These are phyloP conservation scores for Beroe forskalii DNA, from an alignment of 37 sponge, comb jelly and placozoan genomes.

Conservation along the genomic window DNA sequence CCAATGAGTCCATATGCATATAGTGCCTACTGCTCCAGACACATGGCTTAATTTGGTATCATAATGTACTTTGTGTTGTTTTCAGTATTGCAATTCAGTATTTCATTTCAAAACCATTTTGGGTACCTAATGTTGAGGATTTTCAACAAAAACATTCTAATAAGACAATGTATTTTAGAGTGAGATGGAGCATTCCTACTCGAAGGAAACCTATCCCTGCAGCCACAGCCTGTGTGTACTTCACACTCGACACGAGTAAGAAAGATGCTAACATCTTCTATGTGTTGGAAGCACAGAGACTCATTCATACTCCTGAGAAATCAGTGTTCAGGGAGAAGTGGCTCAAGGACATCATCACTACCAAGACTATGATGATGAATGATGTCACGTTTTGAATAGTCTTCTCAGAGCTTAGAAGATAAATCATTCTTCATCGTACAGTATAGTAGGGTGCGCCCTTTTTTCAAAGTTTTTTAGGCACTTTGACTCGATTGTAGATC, in stretches of 20 bases:
- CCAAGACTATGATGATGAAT: slow-evolving; percentile 70
- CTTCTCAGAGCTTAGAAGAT: not conserved
- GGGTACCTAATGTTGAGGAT: not conserved
- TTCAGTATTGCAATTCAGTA: not conserved
- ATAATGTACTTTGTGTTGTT: no score
- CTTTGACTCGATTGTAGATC: no score
- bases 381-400: slow-evolving; percentile 40
- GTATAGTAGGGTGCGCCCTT: no score
- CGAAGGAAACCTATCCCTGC: slow-evolving; percentile 88
- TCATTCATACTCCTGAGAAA: slow-evolving; percentile 77
- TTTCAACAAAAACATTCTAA: no score
- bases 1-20: no score
- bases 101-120: not conserved
- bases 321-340: slow-evolving; percentile 80
- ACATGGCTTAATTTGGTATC: no score
- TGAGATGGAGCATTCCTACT: slow-evolving; percentile 86
- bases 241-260: slow-evolving; percentile 68
- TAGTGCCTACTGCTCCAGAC: no score
- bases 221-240: slow-evolving; percentile 88
- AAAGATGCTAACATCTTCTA: slow-evolving; percentile 71
- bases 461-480: no score
- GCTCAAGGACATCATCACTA: slow-evolving; percentile 78
- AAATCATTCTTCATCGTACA: not conserved
- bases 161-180: slow-evolving; percentile 59
- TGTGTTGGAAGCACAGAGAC: slow-evolving; percentile 83